phyloP scores from a whole-genome alignment of 2,797 vertebrate genomes.

The Ciconia nigra region DNA sequence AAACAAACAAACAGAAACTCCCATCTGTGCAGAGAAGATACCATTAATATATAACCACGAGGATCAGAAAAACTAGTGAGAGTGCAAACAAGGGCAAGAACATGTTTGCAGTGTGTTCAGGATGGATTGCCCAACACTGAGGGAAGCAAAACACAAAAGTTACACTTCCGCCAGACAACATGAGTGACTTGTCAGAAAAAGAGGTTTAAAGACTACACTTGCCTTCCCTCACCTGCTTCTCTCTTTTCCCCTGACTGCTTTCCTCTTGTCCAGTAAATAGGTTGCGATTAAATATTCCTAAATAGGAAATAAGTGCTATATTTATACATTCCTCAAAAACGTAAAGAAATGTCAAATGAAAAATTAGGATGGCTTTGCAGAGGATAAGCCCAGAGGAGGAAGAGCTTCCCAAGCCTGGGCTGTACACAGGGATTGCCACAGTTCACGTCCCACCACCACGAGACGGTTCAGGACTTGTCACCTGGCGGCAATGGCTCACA shows the following conservation, averaged over 20 bases:
- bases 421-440: not conserved
- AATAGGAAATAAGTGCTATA: constrained; percentile 1
- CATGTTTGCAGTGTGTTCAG: constrained; percentile 52
- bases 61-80: not conserved
- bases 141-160: constrained; percentile 71
- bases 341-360: not conserved
- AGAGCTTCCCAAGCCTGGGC: not conserved
- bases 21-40: not conserved
- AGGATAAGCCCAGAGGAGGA: not conserved
- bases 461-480: not conserved
- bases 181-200: constrained; percentile 54
- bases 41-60: rapidly evolving
- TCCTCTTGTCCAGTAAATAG: not conserved
- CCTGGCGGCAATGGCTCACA: not conserved
- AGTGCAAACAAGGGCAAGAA: not conserved
- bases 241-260: not conserved
- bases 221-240: not conserved
- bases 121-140: constrained; percentile 69
- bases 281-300: not conserved
- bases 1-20: not conserved
- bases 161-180: constrained; percentile 57
- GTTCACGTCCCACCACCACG: rapidly evolving
- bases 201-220: not conserved
- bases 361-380: not conserved
- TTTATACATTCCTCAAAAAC: not conserved